Conservation (phyloP, 2,888 invertebrate genomes). For the Chouioia cunea region DNA sequence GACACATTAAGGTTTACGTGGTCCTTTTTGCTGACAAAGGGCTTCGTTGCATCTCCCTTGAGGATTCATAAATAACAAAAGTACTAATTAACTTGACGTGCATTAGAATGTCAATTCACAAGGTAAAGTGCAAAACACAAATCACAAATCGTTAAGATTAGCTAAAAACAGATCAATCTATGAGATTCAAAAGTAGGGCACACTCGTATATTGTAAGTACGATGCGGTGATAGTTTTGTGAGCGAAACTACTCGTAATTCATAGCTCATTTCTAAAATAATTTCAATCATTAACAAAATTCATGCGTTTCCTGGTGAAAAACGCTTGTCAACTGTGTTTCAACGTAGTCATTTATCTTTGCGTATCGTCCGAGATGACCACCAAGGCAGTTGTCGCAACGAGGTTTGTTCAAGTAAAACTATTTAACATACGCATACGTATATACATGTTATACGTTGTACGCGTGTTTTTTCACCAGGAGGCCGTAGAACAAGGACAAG, state of each 20-base stretch:
- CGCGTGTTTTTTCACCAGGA: constrained; percentile 14
- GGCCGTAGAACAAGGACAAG: not conserved
- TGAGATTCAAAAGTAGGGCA: constrained; percentile 35
- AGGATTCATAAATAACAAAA: constrained; percentile 24
- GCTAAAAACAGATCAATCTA: constrained; percentile 30
- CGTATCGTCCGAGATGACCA: not conserved
- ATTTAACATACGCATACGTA: too few species aligned
- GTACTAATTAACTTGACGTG: constrained; percentile 33
- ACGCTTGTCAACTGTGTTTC: not conserved
- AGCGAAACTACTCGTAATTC: constrained; percentile 37
- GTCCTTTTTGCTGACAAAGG: constrained; percentile 34
- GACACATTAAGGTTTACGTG: constrained; percentile 31
- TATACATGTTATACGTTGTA: too few species aligned
- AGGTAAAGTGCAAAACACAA: constrained; percentile 16
- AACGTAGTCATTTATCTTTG: not conserved
- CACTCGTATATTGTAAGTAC: too few species aligned
- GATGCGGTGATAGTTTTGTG: constrained; percentile 34
- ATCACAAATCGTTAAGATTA: constrained; percentile 23
- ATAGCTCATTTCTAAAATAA: constrained; percentile 39
- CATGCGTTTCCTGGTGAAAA: constrained; percentile 37
- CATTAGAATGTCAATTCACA: constrained; percentile 30
- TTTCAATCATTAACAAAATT: constrained; percentile 36
- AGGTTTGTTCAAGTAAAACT: not conserved
- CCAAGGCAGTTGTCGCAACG: not conserved
- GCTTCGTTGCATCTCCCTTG: constrained; percentile 39